Evolutionary conservation across 2,113 vertebrate species (phyloP).

Genomic region (Clupea harengus): DNA sequence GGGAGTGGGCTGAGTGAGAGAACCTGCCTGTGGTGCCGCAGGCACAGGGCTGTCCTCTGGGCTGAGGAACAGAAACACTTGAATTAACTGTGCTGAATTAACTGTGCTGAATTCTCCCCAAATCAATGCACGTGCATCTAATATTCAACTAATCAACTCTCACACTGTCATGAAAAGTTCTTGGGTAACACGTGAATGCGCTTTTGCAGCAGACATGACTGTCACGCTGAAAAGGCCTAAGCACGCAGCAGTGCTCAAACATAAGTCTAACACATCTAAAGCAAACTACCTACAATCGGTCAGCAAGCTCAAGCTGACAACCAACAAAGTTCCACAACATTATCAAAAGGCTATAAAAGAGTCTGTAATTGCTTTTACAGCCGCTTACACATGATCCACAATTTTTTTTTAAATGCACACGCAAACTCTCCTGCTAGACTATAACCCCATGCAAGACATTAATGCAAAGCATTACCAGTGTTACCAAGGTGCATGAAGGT

Average conservation of each 20-base stretch:
- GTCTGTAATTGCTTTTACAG: neutral
- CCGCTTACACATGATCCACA: too few relatives aligned
- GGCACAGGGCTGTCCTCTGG: slow-evolving; percentile 12
- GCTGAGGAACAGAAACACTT: slow-evolving; percentile 54
- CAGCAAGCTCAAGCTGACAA: neutral
- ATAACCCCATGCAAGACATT: neutral
- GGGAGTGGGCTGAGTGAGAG: neutral
- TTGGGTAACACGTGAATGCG: neutral
- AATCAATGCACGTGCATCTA: neutral
- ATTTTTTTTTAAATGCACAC: neutral
- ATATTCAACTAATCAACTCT: neutral
- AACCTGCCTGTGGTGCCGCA: slow-evolving; percentile 16
- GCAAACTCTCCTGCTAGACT: neutral
- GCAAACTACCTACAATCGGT: neutral
- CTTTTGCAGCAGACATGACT: neutral
- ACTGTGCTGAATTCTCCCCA: neutral
- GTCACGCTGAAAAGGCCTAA: neutral
- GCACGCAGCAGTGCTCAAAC: neutral
- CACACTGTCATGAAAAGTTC: neutral
- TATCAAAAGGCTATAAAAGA: neutral
- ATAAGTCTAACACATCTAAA: neutral
- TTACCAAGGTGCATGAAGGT: neutral
- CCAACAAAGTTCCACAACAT: neutral
- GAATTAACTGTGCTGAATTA: slow-evolving; percentile 28
- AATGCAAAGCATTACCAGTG: neutral